phyloP scores from a whole-genome alignment of 1,140 invertebrate species.

The Drosophila melanica region DNA sequence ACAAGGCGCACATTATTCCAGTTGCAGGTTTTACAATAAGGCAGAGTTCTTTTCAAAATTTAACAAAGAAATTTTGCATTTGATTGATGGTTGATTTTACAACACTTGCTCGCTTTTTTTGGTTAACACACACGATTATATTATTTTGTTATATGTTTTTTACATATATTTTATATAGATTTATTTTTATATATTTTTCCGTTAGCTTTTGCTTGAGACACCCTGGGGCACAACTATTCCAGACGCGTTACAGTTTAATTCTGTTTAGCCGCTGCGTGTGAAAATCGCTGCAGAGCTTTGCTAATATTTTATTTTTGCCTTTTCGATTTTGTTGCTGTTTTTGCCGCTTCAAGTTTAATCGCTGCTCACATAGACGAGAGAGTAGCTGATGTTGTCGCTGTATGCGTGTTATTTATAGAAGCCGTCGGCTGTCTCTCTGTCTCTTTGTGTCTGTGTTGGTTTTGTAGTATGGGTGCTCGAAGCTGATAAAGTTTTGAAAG shows the following conservation, averaged over 20 bases:
- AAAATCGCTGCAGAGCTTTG: conserved; percentile 64
- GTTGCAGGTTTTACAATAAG: not conserved
- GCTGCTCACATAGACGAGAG: conserved; percentile 44
- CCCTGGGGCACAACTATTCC: conserved; percentile 64
- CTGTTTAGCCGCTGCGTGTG: conserved; percentile 61
- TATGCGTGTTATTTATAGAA: conserved; percentile 66
- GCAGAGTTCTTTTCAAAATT: conserved; percentile 11
- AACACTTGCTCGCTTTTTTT: conserved; percentile 13
- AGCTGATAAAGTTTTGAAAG: conserved; percentile 50
- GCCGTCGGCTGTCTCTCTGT: not conserved
- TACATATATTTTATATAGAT: conserved; percentile 5
- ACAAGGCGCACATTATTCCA: conserved; percentile 55
- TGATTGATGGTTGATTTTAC: conserved; percentile 5
- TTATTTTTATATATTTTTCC: conserved; percentile 1
- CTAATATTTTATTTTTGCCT: conserved; percentile 56
- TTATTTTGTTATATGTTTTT: conserved; percentile 4
- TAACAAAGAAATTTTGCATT: conserved; percentile 14
- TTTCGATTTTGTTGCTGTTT: conserved; percentile 16
- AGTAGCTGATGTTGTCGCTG: conserved; percentile 34
- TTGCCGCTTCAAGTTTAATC: conserved; percentile 53
- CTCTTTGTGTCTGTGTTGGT: conserved; percentile 6
- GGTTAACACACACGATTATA: not conserved
- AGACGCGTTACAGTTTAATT: conserved; percentile 59
- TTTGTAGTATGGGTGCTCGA: conserved; percentile 9
- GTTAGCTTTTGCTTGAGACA: conserved; percentile 27